Evolutionary conservation across 2,113 vertebrate genomes (phyloP), one percentile per base, ranked within the genome.

Genomic region (Trematocara zebra): DNA sequence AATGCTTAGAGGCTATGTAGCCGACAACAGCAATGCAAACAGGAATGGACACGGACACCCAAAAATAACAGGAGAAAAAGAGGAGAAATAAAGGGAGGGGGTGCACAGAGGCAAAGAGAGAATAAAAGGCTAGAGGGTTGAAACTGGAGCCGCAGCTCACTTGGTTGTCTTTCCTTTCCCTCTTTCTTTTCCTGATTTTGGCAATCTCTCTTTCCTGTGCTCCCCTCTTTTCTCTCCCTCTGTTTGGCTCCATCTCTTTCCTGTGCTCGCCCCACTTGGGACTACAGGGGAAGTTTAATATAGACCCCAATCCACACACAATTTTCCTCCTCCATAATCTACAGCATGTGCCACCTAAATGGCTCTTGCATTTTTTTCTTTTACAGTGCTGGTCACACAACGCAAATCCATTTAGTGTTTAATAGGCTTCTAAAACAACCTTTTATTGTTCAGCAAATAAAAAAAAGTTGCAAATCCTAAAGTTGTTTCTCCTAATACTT

Each of bases 191-290:
- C 92, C 92, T 89, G 85, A 90, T 82, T 90, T 92, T 95, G 92
- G 93, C 92, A 90, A 90, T 87, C 90, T 89, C 69, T 86, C 90
- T 93, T 95, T 93, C 92, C 92, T 93, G 91, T 92, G 89, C 53
- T 92, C 97, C 79, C 83, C 86, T 88, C 87, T 92, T 93, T 86
- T 92, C 88, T 92, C 80, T 95, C 85, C 78, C 81, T 93, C 89
- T 87, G 82, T 89, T 92, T 94, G 93, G 93, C 95, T 94, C 82
- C 31, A 56, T 92, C 96, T 97, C 96, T 97, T 97, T 97, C 98
- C 97, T 94, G 94, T 92, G 96, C 94, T 96, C 95, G 96, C 96
- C 97, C 97, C 93, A 90, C 85, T 74, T 89, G 93, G 94, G 95
- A 94, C 88, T 86, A 35, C 80, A 92, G 87, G 92, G 94, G 95